Base-by-base conservation (phyloP, 2,797 vertebrate species). In the Cirrhinus molitorella region DNA sequence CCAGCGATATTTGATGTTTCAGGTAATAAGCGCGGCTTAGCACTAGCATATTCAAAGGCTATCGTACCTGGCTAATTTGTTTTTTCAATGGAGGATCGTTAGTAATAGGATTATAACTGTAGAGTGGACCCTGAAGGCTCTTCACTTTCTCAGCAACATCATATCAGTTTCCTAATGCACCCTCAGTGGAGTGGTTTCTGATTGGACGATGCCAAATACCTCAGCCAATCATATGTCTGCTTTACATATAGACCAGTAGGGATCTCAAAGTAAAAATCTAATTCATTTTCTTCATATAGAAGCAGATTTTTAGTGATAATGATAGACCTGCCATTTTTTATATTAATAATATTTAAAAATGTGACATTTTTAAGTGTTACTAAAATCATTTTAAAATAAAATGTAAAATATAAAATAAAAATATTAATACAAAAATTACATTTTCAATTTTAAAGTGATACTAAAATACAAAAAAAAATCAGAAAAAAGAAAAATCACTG, bases 91-190 rank as follows among this genome's bases (percentile, higher is more conserved):
- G 40, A 78, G 63, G 76, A 78, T 89, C 75, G 43, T 80, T 79
- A 81, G 83, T 79, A 85, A 86, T 73, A 68, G 57, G 79, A 84
- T 85, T 88, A 80, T 67, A 78, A 85, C 79, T 83, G 71, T 19
- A 31, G 40, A 49, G 81, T 66, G 25, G 21, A 47, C 47, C 61
- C 49, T 23, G 5, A 57, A 76, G 63, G 72, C 49, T 74, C 59
- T 47, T 59, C 53, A 59, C 9, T 71, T 71, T 59, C 37, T 81
- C 55, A 17, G 65, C 23, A 16, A 25, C 34, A 40, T 16, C 19
- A 3, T 47, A 75, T 25, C 51, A n/a, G n/a, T 43, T 40, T 75
- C 34, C n/a, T 43, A 43, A 59, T 17, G 53, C 37, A 11, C 9
- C 10, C 4, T 75, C 53, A 7, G n/a, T 31, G 17, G 28, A 0